Conservation (phyloP, 2,888 invertebrate genomes). For the Nesidiocoris tenuis region DNA sequence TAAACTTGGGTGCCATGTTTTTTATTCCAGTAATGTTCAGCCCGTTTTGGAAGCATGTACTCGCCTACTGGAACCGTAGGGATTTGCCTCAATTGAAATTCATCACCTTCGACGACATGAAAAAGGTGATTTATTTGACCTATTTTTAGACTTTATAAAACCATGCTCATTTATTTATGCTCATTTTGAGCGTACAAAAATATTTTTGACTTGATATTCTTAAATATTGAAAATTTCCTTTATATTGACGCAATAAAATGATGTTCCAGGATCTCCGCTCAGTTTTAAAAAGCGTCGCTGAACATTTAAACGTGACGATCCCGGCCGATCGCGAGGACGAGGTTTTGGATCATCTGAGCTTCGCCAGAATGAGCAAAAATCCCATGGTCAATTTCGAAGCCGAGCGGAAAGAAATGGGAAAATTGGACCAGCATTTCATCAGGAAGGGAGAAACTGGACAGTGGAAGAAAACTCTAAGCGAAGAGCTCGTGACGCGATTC, state of each 20-base stretch:
- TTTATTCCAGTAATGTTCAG: constrained; percentile 50
- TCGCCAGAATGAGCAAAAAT: constrained; percentile 62
- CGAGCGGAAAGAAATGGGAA: constrained; percentile 52
- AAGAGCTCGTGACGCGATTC: constrained; percentile 52
- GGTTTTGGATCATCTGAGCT: constrained; percentile 57
- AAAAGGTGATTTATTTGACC: constrained; percentile 50
- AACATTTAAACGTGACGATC: constrained; percentile 55
- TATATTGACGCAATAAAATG: too few species aligned
- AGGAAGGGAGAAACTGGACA: constrained; percentile 57
- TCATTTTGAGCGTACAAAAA: too few species aligned
- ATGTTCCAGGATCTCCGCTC: constrained; percentile 56
- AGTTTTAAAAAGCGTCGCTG: constrained; percentile 55
- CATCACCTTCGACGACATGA: constrained; percentile 53
- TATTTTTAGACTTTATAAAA: too few species aligned
- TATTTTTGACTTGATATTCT: too few species aligned
- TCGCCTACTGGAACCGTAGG: constrained; percentile 53
- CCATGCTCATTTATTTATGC: too few species aligned
- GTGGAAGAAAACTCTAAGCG: constrained; percentile 53
- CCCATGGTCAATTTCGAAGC: constrained; percentile 60
- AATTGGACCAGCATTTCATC: constrained; percentile 55
- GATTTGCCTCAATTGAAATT: constrained; percentile 53
- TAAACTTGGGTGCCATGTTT: too few species aligned
- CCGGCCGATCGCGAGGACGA: constrained; percentile 54
- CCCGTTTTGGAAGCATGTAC: constrained; percentile 53
- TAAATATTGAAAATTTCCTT: too few species aligned